Conservation (phyloP, 2,797 vertebrate species). For the Amazona ochrocephala region DNA sequence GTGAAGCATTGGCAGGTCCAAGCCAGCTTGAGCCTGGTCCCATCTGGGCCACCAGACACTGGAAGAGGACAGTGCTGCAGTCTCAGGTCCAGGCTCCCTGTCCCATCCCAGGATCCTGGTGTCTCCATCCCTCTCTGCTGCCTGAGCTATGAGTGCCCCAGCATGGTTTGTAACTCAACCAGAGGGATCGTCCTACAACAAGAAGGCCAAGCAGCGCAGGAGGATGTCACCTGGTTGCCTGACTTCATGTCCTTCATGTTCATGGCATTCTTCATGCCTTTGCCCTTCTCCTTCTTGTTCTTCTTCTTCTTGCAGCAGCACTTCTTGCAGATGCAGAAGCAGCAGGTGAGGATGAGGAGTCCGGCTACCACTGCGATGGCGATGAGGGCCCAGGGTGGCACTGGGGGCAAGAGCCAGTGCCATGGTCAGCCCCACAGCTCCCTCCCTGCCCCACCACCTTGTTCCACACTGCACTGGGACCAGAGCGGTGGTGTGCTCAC, state of each 20-base stretch:
- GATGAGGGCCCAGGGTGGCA: constrained; percentile 94
- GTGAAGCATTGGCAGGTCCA: neutral
- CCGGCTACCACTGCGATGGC: constrained; percentile 93
- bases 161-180: neutral
- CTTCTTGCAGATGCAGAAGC: constrained; percentile 98
- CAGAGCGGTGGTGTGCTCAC: rapidly evolving
- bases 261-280: constrained; percentile 89
- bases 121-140: neutral
- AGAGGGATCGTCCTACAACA: neutral
- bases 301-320: constrained; percentile 99
- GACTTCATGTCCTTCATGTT: constrained; percentile 92
- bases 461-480: neutral
- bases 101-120: neutral
- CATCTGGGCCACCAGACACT: neutral
- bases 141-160: neutral
- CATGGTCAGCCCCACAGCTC: neutral
- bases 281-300: constrained; percentile 90
- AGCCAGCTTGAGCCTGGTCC: neutral
- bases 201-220: neutral
- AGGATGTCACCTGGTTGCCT: constrained; percentile 79
- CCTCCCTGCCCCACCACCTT: neutral
- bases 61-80: neutral
- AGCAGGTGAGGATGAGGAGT: constrained; percentile 93
- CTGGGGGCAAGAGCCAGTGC: constrained; percentile 65
- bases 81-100: neutral